Evolutionary conservation across 2,888 invertebrate species (phyloP).

Genomic region (Micropterix aruncella): DNA sequence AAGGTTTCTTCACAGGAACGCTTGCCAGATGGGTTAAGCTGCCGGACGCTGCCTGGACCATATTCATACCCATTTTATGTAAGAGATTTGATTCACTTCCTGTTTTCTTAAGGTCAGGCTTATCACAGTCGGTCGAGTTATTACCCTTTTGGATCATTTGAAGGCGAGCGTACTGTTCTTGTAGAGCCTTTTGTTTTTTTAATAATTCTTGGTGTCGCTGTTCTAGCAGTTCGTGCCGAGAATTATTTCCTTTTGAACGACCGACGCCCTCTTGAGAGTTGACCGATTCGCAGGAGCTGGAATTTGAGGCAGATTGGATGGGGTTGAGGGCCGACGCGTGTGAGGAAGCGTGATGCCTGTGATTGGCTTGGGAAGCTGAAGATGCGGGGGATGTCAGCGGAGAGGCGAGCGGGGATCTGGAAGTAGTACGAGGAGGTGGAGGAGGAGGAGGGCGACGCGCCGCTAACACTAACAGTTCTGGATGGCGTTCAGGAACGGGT

Average conservation of each 20-base stretch:
- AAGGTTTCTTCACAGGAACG: conserved; percentile 15
- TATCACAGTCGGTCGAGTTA: conserved; percentile 46
- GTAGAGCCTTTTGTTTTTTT: conserved; percentile 75
- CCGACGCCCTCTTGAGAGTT: conserved; percentile 49
- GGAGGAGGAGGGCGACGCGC: conserved; percentile 73
- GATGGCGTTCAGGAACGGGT: conserved; percentile 70
- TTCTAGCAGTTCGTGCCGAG: conserved; percentile 63
- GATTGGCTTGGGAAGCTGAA: conserved; percentile 31
- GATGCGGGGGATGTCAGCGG: conserved; percentile 56
- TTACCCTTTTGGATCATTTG: conserved; percentile 76
- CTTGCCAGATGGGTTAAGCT: conserved; percentile 47
- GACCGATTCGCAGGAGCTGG: conserved; percentile 63
- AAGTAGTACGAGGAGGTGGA: conserved; percentile 85
- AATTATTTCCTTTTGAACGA: conserved; percentile 8
- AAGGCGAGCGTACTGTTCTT: conserved; percentile 81
- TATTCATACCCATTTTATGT: conserved; percentile 65
- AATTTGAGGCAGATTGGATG: conserved; percentile 24
- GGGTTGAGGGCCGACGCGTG: conserved; percentile 21
- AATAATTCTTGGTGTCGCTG: conserved; percentile 80
- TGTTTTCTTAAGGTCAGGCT: conserved; percentile 67
- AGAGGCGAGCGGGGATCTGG: conserved; percentile 75
- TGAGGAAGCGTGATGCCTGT: conserved; percentile 14
- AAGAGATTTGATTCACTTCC: conserved; percentile 79
- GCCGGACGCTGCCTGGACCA: conserved; percentile 37
- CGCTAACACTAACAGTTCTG: conserved; percentile 59